Evolutionary conservation across 1,140 invertebrate species (phyloP).

Genomic region (Stegodyphus mimosarum): DNA sequence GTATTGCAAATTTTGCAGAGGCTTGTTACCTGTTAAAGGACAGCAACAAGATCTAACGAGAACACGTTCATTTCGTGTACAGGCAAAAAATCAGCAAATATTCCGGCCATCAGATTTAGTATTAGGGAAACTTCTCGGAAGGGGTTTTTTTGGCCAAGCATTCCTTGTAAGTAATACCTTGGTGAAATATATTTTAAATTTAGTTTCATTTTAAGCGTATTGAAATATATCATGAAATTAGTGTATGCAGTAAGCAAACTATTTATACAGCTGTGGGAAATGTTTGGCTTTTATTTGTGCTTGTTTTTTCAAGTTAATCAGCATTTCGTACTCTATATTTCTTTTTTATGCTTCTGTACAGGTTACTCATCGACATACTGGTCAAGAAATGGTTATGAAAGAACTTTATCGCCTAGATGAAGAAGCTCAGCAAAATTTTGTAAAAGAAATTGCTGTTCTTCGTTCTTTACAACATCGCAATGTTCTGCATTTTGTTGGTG

Average conservation of each 20-base stretch:
- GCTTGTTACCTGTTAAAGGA: constrained; percentile 2
- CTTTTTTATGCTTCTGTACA: constrained; percentile 74
- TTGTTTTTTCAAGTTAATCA: too few species aligned
- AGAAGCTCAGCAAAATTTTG: constrained; percentile 91
- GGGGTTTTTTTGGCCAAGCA: constrained; percentile 91
- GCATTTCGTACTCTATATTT: constrained; percentile 35
- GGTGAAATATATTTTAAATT: too few species aligned
- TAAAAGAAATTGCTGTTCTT: constrained; percentile 92
- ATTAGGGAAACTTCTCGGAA: constrained; percentile 87
- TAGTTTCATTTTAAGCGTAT: too few species aligned
- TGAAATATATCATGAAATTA: too few species aligned
- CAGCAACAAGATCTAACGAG: constrained; percentile 66
- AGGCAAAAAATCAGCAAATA: constrained; percentile 78
- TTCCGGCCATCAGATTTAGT: constrained; percentile 90
- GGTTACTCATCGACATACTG: constrained; percentile 88
- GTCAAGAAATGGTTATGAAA: constrained; percentile 94
- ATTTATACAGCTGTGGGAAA: too few species aligned
- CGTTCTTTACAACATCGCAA: constrained; percentile 88
- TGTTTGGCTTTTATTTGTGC: too few species aligned
- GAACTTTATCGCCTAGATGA: constrained; percentile 93
- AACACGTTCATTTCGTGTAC: constrained; percentile 85
- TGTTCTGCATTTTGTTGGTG: constrained; percentile 90
- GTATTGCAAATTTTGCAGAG: not conserved
- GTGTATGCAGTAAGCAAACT: too few species aligned
- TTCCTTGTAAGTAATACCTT: constrained; percentile 64